Evolutionary conservation across 2,888 invertebrate species (phyloP).

Genomic region (Chymomyza procnemis): DNA sequence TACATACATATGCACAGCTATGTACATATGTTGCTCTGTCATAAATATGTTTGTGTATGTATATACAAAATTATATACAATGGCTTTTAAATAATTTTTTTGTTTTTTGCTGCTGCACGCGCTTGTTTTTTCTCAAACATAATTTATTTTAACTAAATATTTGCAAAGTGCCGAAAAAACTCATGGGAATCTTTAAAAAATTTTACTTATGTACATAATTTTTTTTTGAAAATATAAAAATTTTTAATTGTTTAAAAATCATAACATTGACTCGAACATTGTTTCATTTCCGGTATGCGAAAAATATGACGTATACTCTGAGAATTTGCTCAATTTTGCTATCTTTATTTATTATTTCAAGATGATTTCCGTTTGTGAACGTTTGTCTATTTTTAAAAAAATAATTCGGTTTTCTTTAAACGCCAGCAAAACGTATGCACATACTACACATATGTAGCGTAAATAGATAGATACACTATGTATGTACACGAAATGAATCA

Average conservation of each 20-base stretch:
- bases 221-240: background rate
- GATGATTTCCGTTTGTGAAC: constrained; percentile 60
- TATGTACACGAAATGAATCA: constrained; percentile 62
- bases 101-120: constrained; percentile 11
- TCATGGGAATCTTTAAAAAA: background rate
- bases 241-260: background rate
- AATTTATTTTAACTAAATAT: background rate
- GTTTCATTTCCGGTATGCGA: background rate
- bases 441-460: background rate
- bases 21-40: constrained; percentile 11
- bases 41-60: background rate
- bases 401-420: constrained; percentile 1
- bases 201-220: background rate
- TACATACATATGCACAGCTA: background rate
- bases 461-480: constrained; percentile 18
- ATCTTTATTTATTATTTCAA: constrained; percentile 31
- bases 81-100: constrained; percentile 13
- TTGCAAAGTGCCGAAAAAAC: background rate
- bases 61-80: constrained; percentile 4
- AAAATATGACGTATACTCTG: constrained; percentile 1
- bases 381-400: constrained; percentile 62
- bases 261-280: background rate
- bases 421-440: constrained; percentile 4
- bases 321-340: too few relatives aligned
- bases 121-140: background rate